phyloP scores from a whole-genome alignment of 2,797 vertebrate genomes.

The Crossoptilon crossoptilon region DNA sequence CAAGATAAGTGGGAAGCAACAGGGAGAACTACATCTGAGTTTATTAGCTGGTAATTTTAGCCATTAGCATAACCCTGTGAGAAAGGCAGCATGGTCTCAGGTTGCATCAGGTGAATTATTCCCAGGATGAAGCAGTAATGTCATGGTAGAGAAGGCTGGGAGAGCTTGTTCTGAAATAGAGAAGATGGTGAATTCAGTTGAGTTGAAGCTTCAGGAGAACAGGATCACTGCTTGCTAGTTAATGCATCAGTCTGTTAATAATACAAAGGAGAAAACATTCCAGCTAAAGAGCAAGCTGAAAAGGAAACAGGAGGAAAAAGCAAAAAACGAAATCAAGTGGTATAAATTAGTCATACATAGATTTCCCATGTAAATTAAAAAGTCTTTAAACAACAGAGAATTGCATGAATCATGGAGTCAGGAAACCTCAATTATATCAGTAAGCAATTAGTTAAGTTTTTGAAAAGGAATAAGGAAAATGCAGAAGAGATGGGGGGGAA shows the following conservation, averaged over 20 bases:
- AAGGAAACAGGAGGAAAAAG: background rate
- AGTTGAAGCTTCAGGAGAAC: background rate
- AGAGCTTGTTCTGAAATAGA: background rate
- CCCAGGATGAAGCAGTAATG: background rate
- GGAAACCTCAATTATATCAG: background rate
- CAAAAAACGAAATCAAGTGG: background rate
- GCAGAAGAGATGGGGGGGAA: background rate
- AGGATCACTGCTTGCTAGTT: background rate
- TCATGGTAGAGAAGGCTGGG: background rate
- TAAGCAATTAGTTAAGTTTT: background rate
- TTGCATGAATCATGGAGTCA: background rate
- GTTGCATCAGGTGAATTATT: background rate
- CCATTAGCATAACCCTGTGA: background rate
- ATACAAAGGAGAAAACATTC: background rate
- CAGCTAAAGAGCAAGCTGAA: background rate
- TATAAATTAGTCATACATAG: background rate
- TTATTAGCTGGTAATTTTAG: background rate
- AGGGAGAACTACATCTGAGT: background rate
- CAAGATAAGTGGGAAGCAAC: background rate
- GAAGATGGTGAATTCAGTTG: background rate
- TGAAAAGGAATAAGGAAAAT: background rate
- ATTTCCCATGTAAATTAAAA: conserved; percentile 2
- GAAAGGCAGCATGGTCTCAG: background rate
- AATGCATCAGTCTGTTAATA: background rate
- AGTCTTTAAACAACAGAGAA: background rate